phyloP scores from a whole-genome alignment of 2,113 vertebrate species.

The Periophthalmodon schlosseri region DNA sequence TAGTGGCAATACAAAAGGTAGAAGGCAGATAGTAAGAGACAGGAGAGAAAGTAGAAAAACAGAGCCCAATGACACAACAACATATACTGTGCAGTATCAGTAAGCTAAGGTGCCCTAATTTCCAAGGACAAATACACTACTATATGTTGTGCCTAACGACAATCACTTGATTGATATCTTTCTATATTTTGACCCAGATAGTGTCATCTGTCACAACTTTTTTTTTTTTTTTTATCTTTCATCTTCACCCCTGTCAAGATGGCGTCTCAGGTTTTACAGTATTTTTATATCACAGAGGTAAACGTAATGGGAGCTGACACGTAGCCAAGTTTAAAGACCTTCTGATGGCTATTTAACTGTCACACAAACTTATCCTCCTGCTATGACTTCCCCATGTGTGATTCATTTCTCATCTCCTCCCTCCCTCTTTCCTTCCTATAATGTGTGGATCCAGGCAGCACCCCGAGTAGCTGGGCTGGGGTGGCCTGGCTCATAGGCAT shows the following conservation, averaged over 20 bases:
- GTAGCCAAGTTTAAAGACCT: constrained; percentile 47
- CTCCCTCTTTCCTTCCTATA: constrained; percentile 62
- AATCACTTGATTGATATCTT: constrained; percentile 23
- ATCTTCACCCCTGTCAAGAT: constrained; percentile 22
- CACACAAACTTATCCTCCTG: constrained; percentile 36
- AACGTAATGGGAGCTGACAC: constrained; percentile 33
- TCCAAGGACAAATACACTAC: too few relatives aligned
- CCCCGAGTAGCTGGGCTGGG: constrained; percentile 74
- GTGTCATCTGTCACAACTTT: background rate
- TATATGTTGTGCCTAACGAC: constrained; percentile 24
- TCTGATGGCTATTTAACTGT: constrained; percentile 38
- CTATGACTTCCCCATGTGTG: constrained; percentile 60
- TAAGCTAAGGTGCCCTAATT: too few relatives aligned
- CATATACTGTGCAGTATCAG: background rate
- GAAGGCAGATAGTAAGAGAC: too few relatives aligned
- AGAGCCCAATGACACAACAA: background rate
- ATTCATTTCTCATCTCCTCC: constrained; percentile 67
- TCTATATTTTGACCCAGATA: background rate
- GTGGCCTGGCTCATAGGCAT: constrained; percentile 81
- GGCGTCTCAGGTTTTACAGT: constrained; percentile 37
- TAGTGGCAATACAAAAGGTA: too few relatives aligned
- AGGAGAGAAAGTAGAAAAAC: too few relatives aligned
- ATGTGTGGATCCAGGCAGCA: constrained; percentile 69
- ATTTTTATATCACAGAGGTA: constrained; percentile 28
- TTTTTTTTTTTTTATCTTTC: constrained; percentile 7